A percentile compares a stretch with the other conserved stretches of the same genome.
phyloP scores from a whole-genome alignment of 2,113 vertebrate genomes.

The Hippocampus zosterae region DNA sequence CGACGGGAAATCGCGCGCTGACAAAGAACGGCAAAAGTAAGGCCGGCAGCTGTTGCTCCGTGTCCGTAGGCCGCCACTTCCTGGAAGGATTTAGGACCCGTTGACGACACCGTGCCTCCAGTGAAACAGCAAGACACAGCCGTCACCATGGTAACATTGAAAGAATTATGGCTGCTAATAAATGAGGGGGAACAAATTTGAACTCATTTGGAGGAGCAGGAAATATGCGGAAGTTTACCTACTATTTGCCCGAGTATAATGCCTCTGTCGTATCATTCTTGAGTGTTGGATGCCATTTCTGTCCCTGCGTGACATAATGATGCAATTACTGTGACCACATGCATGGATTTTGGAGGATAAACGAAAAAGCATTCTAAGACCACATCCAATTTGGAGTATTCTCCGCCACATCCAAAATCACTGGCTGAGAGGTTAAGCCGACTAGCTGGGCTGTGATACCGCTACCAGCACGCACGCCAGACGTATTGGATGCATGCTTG shows the following conservation, averaged over 20 bases:
- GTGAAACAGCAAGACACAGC: conserved; percentile 12
- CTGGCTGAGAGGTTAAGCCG: conserved; percentile 8
- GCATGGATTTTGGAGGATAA: conserved; percentile 24
- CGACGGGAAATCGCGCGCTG: background rate
- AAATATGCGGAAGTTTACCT: conserved; percentile 26
- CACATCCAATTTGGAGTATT: conserved; percentile 39
- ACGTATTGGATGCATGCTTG: conserved; percentile 22
- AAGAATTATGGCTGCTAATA: conserved; percentile 44
- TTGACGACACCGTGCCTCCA: conserved; percentile 45
- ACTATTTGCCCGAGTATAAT: conserved; percentile 31
- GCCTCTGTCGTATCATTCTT: conserved; percentile 13
- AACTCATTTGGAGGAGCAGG: conserved; percentile 21
- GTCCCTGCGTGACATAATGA: conserved; percentile 17
- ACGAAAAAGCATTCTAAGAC: conserved; percentile 34
- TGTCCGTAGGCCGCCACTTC: conserved; percentile 42
- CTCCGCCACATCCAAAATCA: conserved; percentile 30
- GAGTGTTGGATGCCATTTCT: conserved; percentile 14
- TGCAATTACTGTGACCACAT: conserved; percentile 42
- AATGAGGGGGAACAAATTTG: conserved; percentile 11
- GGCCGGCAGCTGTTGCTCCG: conserved; percentile 47
- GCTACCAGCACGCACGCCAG: conserved; percentile 1
- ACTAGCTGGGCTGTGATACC: conserved; percentile 1
- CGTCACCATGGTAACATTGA: conserved; percentile 60
- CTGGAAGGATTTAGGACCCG: conserved; percentile 42
- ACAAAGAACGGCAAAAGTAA: background rate